phyloP scores from a whole-genome alignment of 2,113 vertebrate genomes.

The Tricholaema leucomelas region DNA sequence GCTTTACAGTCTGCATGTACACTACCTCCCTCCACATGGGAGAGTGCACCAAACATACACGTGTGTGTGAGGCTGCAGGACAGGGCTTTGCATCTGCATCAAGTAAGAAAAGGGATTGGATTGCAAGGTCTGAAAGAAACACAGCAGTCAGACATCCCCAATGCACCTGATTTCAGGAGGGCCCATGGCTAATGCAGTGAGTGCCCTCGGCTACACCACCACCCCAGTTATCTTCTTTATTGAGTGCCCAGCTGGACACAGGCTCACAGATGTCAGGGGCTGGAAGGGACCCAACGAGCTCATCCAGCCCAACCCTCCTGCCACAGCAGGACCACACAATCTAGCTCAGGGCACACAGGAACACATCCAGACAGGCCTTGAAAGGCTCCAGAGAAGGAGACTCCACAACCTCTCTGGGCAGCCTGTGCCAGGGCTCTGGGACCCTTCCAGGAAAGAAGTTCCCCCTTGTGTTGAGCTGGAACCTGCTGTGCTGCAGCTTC shows the following conservation, averaged over 20 bases:
- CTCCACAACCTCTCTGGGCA: too few relatives aligned
- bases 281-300: too few relatives aligned
- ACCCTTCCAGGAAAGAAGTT: too few relatives aligned
- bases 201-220: neutral
- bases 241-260: conserved; percentile 6
- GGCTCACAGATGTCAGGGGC: too few relatives aligned
- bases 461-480: too few relatives aligned
- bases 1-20: neutral
- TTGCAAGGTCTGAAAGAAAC: neutral
- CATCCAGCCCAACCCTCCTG: too few relatives aligned
- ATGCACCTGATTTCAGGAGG: neutral
- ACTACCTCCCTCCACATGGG: rapidly evolving
- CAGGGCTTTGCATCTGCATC: neutral
- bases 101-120: neutral
- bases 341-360: too few relatives aligned
- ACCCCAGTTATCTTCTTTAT: neutral
- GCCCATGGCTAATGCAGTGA: neutral
- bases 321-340: too few relatives aligned
- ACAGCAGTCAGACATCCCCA: neutral
- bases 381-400: too few relatives aligned
- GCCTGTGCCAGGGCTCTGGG: too few relatives aligned
- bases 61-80: neutral
- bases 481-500: too few relatives aligned
- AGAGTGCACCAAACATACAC: rapidly evolving
- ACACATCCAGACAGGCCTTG: too few relatives aligned